A percentile compares a stretch with the other conserved stretches of the same genome.
These are phyloP conservation scores for Ochotona princeps DNA, from an alignment of 2,113 vertebrate genomes.

Conservation along the genomic window DNA sequence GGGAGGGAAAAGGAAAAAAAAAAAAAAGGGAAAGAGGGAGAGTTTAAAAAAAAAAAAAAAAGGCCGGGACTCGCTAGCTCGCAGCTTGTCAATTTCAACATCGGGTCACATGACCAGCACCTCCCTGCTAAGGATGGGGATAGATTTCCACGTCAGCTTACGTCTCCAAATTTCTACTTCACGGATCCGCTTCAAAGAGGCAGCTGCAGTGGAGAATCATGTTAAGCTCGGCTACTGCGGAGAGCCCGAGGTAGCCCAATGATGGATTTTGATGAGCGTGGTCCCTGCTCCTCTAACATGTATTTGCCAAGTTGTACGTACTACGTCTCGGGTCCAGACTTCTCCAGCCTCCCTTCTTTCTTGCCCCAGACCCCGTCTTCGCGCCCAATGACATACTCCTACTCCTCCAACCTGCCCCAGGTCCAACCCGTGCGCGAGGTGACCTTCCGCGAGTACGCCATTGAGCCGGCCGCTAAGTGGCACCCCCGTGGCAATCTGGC, in stretches of 20 bases:
- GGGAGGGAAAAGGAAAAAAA: neutral
- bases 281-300: conserved; percentile 98
- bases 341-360: conserved; percentile 98
- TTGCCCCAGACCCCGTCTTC: conserved; percentile 98
- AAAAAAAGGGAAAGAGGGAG: neutral
- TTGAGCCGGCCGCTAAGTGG: conserved; percentile 97
- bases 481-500: conserved; percentile 96
- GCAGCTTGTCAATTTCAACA: conserved; percentile 98
- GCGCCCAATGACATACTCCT: conserved; percentile 98
- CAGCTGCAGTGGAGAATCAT: conserved; percentile 97
- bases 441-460: conserved; percentile 99
- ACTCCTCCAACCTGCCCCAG: conserved; percentile 97
- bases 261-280: conserved; percentile 99
- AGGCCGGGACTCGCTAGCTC: conserved; percentile 84
- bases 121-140: conserved; percentile 99
- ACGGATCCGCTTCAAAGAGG: conserved; percentile 97
- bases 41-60: neutral
- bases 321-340: conserved; percentile 98
- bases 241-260: conserved; percentile 92
- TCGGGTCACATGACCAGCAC: conserved; percentile 99
- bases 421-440: conserved; percentile 98
- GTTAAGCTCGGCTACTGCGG: conserved; percentile 94
- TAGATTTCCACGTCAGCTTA: conserved; percentile 99
- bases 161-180: conserved; percentile 98
- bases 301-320: conserved; percentile 99